Base-by-base conservation (phyloP, 2,888 invertebrate genomes). In the Theretra japonica region DNA sequence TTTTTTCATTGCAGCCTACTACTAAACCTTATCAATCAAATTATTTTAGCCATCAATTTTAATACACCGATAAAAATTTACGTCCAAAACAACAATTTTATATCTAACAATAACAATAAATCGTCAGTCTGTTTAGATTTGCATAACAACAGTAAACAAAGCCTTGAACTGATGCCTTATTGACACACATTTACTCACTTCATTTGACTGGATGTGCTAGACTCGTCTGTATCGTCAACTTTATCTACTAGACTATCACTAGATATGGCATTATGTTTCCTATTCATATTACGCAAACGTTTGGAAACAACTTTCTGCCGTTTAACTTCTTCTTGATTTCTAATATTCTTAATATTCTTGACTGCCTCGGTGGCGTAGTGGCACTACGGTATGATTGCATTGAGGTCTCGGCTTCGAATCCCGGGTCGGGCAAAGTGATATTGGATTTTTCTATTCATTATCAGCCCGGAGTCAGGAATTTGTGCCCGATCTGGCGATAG, bases 91-190 rank as follows among this genome's bases (percentile, higher is more conserved):
- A 48, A 65, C n/a, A 21, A 3, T 41, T 41, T 41, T 53, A 19
- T 23, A 21, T 48, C 23, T 25, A 21, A 28, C 3, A 28, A 4
- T 15, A 41, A 41, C 23, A 21, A 62, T 41, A 62, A 25, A 48
- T 65, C 48, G 5, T 41, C 33, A 33, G 60, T 65, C 25, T 65
- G 65, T 65, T 60, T 33, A 65, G 48, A 48, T 74, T 72, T 71
- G 79, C 75, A 75, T 76, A 73, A 77, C 75, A 79, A 76, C 79
- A 77, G 80, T 80, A 75, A 76, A 75, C 74, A 62, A 74, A 73
- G 73, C 88, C 87, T 87, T 86, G 87, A 86, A 83, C 85, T 80
- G 76, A 76, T 80, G 78, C 75, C 80, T 78, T 79, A 80, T 76
- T 82, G 79, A 80, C 79, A 77, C 75, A 73, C 75, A 77, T 77